Conservation (phyloP, 2,888 invertebrate species). For the Oscheius onirici region DNA sequence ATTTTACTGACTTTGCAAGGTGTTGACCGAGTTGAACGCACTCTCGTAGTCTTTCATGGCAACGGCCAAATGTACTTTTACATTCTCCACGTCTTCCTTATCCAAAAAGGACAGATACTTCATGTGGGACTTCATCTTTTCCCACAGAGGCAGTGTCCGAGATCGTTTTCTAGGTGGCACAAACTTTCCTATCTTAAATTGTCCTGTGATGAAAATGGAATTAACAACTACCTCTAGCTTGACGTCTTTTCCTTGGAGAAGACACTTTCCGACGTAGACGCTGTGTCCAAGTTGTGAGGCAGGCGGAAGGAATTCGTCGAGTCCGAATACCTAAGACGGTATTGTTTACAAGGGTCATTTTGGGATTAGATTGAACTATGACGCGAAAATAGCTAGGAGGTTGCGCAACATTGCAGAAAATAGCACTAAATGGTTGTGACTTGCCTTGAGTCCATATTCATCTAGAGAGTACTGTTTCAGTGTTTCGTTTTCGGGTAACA, state of each 20-base stretch:
- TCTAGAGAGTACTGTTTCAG: constrained; percentile 43
- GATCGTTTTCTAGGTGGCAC: constrained; percentile 10
- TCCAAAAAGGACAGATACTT: constrained; percentile 48
- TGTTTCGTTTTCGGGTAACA: constrained; percentile 47
- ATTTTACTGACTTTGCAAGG: constrained; percentile 35
- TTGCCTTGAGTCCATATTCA: constrained; percentile 63
- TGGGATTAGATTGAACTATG: constrained; percentile 20
- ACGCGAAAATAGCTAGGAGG: background rate
- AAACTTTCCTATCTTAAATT: constrained; percentile 27
- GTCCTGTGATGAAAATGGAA: background rate
- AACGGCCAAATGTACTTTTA: constrained; percentile 35
- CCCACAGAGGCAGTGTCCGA: constrained; percentile 26
- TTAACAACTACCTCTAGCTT: constrained; percentile 54
- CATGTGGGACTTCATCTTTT: constrained; percentile 42
- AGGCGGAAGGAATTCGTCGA: constrained; percentile 54
- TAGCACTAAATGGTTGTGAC: no score
- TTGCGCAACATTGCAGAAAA: no score
- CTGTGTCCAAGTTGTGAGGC: constrained; percentile 58
- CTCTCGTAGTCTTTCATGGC: constrained; percentile 49
- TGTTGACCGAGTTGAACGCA: constrained; percentile 40
- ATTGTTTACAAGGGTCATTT: constrained; percentile 14
- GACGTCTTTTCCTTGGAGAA: constrained; percentile 65
- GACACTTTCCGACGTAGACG: constrained; percentile 61
- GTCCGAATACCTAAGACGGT: constrained; percentile 52
- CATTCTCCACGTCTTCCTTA: constrained; percentile 52